Conservation (phyloP, 1,140 invertebrate genomes). For the Neodiprion fabricii region DNA sequence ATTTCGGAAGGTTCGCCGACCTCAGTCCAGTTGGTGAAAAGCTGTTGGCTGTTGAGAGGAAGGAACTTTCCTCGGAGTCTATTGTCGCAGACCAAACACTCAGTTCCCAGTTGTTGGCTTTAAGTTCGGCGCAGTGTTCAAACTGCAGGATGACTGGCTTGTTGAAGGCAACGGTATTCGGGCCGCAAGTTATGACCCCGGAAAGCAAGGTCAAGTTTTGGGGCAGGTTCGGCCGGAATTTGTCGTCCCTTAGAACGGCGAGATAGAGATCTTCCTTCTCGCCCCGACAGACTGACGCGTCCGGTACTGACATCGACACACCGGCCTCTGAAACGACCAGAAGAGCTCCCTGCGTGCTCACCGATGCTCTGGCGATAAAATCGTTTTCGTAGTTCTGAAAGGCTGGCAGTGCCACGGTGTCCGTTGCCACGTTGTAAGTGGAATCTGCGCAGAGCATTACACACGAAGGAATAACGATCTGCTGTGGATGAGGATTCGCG, state of each 20-base stretch:
- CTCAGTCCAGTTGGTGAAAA: conserved; percentile 38
- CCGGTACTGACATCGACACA: conserved; percentile 79
- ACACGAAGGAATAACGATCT: background rate
- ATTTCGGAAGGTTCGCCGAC: conserved; percentile 60
- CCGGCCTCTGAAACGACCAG: conserved; percentile 79
- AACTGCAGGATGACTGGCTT: conserved; percentile 87
- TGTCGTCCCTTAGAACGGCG: conserved; percentile 83
- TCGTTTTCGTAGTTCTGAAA: conserved; percentile 32
- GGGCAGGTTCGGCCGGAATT: conserved; percentile 77
- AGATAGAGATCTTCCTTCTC: conserved; percentile 80
- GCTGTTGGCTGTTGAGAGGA: conserved; percentile 12
- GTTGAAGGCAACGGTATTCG: conserved; percentile 74
- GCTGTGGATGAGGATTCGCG: no score
- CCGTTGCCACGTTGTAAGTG: conserved; percentile 65
- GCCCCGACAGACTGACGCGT: conserved; percentile 76
- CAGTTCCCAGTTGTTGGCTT: conserved; percentile 79
- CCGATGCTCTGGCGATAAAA: conserved; percentile 18
- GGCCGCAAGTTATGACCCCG: conserved; percentile 84
- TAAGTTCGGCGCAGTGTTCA: conserved; percentile 83
- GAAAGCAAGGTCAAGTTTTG: conserved; percentile 73
- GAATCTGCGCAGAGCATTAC: conserved; percentile 61
- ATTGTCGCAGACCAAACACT: conserved; percentile 64
- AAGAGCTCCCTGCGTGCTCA: conserved; percentile 63
- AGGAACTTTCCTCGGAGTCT: conserved; percentile 68
- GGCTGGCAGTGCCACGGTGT: conserved; percentile 63